Conservation (phyloP, 1,140 invertebrate species). For the Trichonephila clavipes region DNA sequence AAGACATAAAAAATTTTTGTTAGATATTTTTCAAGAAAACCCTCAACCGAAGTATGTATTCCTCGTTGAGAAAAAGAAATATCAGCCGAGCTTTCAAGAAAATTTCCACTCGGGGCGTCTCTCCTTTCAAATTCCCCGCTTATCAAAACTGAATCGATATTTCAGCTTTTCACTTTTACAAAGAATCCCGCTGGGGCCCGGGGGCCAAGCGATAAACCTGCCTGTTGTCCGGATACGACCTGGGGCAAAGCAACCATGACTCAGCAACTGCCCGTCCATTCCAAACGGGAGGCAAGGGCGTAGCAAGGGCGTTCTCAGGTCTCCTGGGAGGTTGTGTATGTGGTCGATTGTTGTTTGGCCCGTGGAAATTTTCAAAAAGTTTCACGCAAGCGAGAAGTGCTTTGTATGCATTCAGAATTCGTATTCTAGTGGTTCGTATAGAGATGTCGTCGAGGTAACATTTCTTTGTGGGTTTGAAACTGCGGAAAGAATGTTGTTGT, state of each 20-base stretch:
- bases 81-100: background rate
- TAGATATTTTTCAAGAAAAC: background rate
- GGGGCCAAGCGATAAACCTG: conserved; percentile 37
- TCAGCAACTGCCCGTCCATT: conserved; percentile 8
- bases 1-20: background rate
- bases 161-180: conserved; percentile 45
- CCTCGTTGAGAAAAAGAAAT: background rate
- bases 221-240: conserved; percentile 19
- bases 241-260: conserved; percentile 41
- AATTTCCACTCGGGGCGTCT: background rate
- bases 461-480: background rate
- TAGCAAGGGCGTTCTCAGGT: conserved; percentile 33
- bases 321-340: background rate
- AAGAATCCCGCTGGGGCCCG: background rate
- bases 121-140: background rate
- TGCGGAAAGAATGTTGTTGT: background rate
- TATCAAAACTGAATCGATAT: conserved; percentile 48
- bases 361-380: background rate
- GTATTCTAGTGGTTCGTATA: background rate
- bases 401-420: background rate
- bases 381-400: background rate
- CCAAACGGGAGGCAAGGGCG: background rate
- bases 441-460: background rate
- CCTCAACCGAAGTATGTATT: conserved; percentile 1
- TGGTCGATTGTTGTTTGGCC: background rate